Conservation (phyloP, 2,797 vertebrate species). For the Scyliorhinus canicula region DNA sequence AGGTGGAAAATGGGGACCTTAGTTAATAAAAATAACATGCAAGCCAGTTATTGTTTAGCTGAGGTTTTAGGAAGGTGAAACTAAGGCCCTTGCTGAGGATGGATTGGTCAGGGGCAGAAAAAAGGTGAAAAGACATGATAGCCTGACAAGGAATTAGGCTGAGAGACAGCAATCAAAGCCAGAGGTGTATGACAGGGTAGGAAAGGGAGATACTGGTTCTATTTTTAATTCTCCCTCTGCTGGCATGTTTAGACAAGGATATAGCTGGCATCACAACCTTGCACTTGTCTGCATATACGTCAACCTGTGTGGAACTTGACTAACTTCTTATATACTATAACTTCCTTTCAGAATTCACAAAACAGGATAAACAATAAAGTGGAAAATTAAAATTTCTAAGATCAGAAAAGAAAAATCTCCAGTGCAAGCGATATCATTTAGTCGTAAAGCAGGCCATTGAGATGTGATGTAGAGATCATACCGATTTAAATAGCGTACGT, state of each 20-base stretch:
- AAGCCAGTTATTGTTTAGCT: background rate
- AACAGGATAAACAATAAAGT: background rate
- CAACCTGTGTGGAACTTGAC: background rate
- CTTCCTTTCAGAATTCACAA: background rate
- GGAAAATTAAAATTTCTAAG: background rate
- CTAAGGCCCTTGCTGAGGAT: background rate
- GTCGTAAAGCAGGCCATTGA: background rate
- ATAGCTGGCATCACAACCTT: background rate
- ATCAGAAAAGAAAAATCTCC: background rate
- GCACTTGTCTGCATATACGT: background rate
- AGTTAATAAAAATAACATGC: background rate
- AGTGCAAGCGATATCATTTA: background rate
- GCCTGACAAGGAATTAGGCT: background rate
- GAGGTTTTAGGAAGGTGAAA: background rate
- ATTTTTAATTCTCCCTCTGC: background rate
- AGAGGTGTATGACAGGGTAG: background rate
- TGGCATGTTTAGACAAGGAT: no score
- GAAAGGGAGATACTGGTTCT: background rate
- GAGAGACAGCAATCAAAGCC: background rate
- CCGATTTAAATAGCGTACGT: constrained; percentile 40
- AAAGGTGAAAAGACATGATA: background rate
- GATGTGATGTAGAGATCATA: background rate
- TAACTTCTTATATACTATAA: background rate
- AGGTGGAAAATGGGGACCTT: background rate
- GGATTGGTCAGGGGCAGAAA: background rate